Percentiles rank a stretch among this genome's conserved stretches.
Conservation (phyloP, 2,797 vertebrate genomes). For the Lepus oiostolus region DNA sequence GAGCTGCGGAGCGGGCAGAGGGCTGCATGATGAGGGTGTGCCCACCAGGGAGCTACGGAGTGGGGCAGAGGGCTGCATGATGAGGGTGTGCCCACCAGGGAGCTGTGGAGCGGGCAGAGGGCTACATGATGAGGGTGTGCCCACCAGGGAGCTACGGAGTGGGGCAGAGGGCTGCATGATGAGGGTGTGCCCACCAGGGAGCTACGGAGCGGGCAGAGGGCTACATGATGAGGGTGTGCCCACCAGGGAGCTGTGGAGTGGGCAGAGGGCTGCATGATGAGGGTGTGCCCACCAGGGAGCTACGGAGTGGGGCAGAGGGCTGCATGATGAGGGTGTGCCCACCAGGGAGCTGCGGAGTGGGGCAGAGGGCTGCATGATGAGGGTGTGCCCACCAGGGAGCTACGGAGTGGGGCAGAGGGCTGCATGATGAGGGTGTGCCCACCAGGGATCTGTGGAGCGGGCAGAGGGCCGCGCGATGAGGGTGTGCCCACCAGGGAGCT, state of each 20-base stretch:
- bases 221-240: neutral
- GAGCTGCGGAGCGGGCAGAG: neutral
- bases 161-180: too few species aligned
- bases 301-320: neutral
- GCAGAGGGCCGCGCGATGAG: too few species aligned
- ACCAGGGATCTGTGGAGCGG: too few species aligned
- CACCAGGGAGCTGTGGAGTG: too few species aligned
- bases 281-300: neutral
- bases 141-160: too few species aligned
- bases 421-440: too few species aligned
- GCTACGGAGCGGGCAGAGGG: too few species aligned
- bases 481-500: neutral
- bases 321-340: fast-evolving
- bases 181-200: too few species aligned
- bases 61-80: fast-evolving
- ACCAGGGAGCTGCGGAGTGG: too few species aligned
- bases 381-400: too few species aligned
- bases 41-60: neutral
- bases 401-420: too few species aligned
- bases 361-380: neutral
- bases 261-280: neutral
- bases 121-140: too few species aligned
- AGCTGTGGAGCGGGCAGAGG: neutral
- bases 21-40: neutral
- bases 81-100: neutral